Base-by-base conservation (phyloP, 2,888 invertebrate species). In the Tridacna gigas region DNA sequence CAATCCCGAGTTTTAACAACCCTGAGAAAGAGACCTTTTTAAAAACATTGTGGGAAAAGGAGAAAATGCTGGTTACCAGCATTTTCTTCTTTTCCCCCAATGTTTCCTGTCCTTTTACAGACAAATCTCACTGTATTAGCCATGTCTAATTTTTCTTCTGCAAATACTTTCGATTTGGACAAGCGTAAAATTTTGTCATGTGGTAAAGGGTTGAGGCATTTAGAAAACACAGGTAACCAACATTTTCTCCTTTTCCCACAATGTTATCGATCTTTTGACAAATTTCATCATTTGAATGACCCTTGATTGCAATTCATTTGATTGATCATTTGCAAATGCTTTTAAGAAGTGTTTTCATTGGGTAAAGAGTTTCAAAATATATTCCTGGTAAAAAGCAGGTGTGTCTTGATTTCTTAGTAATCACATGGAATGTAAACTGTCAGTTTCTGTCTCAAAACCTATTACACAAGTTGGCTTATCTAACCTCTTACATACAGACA, bases 191-290 rank as follows among this genome's bases (percentile, higher is more conserved):
- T 3, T 56, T 20, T 15, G 15, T 15, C 20, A 9, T 56, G 3
- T 56, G 56, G 56, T 3, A 56, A 56, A 56, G 56, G 56, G 56
- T 51, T 51, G 15, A 51, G 15, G 11, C 12, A 51, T 51, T 51
- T 51, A 56, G 56, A 56, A 20, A n/a, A 18, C 18, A n/a, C 56
- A 56, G 56, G 20, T n/a, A 56, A 11, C n/a, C 63, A 11, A 25
- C 63, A 63, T 63, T n/a, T 63, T 63, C 22, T 63, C 63, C 22
- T 63, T 63, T 63, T 63, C 63, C 61, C 20, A n/a, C 63, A 63
- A 4, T 63, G 63, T 63, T 63, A 22, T 63, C 63, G 4, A 63
- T 37, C 7, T 37, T 37, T 37, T 37, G 37, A 7, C 3, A 37
- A 2, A 37, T 37, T 37, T 37, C 7, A 7, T 37, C 2, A 37